Evolutionary conservation across 2,888 invertebrate genomes (phyloP).

Genomic region (Rhimphoctona megacephalus): DNA sequence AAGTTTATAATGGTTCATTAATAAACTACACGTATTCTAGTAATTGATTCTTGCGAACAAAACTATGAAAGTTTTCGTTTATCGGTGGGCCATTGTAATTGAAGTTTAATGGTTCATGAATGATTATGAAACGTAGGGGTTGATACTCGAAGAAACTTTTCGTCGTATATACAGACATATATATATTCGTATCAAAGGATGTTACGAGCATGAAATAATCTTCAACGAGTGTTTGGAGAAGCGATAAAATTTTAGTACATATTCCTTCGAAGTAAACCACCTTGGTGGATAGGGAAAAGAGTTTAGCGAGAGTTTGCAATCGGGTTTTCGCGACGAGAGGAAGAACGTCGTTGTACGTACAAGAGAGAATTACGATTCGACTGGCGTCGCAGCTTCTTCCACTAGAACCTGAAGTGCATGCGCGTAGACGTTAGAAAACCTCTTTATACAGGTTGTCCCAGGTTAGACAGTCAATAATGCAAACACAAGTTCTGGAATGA

Average conservation of each 20-base stretch:
- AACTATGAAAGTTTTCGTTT: constrained; percentile 36
- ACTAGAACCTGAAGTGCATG: constrained; percentile 10
- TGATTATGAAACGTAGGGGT: constrained; percentile 32
- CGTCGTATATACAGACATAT: not conserved
- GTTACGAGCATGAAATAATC: constrained; percentile 53
- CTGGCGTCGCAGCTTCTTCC: constrained; percentile 43
- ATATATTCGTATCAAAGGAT: constrained; percentile 23
- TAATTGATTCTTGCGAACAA: constrained; percentile 26
- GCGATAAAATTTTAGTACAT: constrained; percentile 57
- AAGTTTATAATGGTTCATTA: not conserved
- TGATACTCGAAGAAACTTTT: constrained; percentile 26
- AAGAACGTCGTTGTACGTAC: constrained; percentile 12
- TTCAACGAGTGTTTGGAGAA: constrained; percentile 54
- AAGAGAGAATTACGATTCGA: constrained; percentile 57
- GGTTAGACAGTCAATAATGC: not conserved
- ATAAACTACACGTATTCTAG: not conserved
- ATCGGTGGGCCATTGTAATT: constrained; percentile 38
- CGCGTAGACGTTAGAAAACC: constrained; percentile 22
- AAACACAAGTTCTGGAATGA: not conserved
- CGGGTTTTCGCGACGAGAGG: constrained; percentile 32
- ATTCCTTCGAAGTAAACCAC: constrained; percentile 12
- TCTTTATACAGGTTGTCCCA: not conserved
- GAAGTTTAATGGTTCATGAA: constrained; percentile 49
- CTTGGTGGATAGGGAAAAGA: constrained; percentile 17
- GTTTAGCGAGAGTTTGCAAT: constrained; percentile 52